Percentiles rank a stretch among this genome's conserved stretches.
Evolutionary conservation across 2,888 invertebrate genomes (phyloP).

Genomic region (Mesochorus sp.): DNA sequence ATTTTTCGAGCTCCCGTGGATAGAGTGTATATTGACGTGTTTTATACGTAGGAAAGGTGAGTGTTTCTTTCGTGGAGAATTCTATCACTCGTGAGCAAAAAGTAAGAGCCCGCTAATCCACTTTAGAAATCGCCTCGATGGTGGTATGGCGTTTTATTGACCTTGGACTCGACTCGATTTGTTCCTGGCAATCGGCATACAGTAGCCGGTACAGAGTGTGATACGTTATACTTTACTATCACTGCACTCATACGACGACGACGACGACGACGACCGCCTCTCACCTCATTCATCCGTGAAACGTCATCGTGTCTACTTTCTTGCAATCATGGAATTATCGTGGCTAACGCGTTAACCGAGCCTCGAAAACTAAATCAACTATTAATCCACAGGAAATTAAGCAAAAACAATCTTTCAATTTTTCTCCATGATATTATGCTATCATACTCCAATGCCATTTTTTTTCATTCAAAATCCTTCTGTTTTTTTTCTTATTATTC

Average conservation of each 20-base stretch:
- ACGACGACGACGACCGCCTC: constrained; percentile 38
- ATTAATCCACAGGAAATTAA: background rate
- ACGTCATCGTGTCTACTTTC: constrained; percentile 56
- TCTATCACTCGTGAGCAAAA: constrained; percentile 33
- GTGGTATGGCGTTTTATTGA: constrained; percentile 67
- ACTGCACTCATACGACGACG: background rate
- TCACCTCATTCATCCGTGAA: constrained; percentile 60
- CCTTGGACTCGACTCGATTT: constrained; percentile 68
- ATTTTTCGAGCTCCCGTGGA: background rate
- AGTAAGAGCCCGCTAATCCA: constrained; percentile 55
- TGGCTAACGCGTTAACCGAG: constrained; percentile 30
- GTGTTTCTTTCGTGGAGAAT: constrained; percentile 20
- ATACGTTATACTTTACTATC: constrained; percentile 12
- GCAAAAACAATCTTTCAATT: constrained; percentile 6
- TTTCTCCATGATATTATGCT: too few species aligned
- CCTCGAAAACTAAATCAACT: constrained; percentile 24
- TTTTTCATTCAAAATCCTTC: too few species aligned
- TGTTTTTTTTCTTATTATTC: too few species aligned
- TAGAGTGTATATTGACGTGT: background rate
- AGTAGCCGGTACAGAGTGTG: constrained; percentile 38
- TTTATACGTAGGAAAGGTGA: background rate
- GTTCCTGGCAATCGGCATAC: constrained; percentile 55
- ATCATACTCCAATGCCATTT: too few species aligned
- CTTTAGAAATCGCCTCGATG: constrained; percentile 65
- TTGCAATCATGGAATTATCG: constrained; percentile 44